A percentile compares a stretch with the other conserved stretches of the same genome.
phyloP scores from a whole-genome alignment of 2,888 invertebrate species.

The Eledone cirrhosa region DNA sequence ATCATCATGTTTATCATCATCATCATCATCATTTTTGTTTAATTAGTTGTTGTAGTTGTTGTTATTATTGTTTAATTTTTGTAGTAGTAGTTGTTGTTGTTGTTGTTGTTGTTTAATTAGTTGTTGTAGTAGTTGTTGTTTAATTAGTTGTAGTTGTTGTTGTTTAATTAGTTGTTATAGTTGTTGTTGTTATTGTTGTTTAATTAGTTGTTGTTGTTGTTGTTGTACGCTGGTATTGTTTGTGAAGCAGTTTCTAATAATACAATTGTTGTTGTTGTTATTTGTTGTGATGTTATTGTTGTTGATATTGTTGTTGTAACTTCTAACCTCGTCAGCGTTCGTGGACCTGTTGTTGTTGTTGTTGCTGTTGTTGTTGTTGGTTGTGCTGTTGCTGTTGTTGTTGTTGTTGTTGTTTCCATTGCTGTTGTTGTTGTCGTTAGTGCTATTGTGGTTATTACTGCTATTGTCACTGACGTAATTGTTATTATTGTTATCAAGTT shows the following conservation, averaged over 20 bases:
- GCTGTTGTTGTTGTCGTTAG: not conserved
- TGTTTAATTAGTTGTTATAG: not conserved
- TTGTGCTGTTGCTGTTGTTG: not conserved
- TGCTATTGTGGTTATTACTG: not conserved
- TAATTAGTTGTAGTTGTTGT: not conserved
- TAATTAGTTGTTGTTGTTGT: not conserved
- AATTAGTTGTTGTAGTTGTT: too few species aligned
- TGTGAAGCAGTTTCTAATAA: not conserved
- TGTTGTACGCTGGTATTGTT: not conserved
- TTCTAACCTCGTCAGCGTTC: not conserved
- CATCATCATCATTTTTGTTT: too few species aligned
- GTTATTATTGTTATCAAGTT: conserved; percentile 1
- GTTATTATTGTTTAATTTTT: not conserved
- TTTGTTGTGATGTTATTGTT: not conserved
- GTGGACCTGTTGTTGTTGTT: not conserved
- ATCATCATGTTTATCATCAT: too few species aligned
- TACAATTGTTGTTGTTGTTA: not conserved
- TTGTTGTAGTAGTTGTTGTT: not conserved
- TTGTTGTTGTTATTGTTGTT: not conserved
- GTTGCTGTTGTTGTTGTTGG: not conserved
- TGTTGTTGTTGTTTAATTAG: not conserved
- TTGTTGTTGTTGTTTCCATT: not conserved
- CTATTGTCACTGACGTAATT: not conserved
- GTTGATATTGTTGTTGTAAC: not conserved
- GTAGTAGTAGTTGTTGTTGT: not conserved